Evolutionary conservation across 2,113 vertebrate genomes (phyloP).

Genomic region (Dermatemys mawii): DNA sequence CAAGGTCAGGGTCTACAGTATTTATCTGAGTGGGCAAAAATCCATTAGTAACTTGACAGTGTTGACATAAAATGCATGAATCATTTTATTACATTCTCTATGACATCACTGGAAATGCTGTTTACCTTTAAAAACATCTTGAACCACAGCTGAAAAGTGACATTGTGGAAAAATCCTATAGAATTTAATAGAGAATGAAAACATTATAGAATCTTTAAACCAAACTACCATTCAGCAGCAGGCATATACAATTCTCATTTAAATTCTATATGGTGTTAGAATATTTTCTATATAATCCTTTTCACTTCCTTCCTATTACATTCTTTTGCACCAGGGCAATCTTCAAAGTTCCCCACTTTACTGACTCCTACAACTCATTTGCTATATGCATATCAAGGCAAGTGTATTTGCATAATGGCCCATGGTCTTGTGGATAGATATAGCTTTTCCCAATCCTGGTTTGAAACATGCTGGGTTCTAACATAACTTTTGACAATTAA

Average conservation of each 20-base stretch:
- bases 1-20: too few relatives aligned
- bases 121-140: constrained; percentile 23
- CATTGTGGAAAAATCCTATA: constrained; percentile 10
- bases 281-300: neutral
- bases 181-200: neutral
- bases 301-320: neutral
- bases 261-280: neutral
- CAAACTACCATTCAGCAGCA: neutral
- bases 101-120: too few relatives aligned
- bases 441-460: neutral
- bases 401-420: neutral
- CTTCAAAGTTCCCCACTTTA: neutral
- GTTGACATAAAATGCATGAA: too few relatives aligned
- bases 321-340: neutral
- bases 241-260: neutral
- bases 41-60: too few relatives aligned
- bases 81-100: too few relatives aligned
- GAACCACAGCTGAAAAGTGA: neutral
- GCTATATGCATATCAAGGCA: neutral
- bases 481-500: neutral
- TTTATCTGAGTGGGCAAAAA: too few relatives aligned
- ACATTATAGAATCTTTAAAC: neutral
- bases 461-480: neutral
- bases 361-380: neutral
- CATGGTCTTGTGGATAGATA: too few relatives aligned